A percentile compares a stretch with the other conserved stretches of the same genome.
These are phyloP conservation scores for Epirrhoe tristata DNA, from an alignment of 2,888 invertebrate species.

Conservation along the genomic window DNA sequence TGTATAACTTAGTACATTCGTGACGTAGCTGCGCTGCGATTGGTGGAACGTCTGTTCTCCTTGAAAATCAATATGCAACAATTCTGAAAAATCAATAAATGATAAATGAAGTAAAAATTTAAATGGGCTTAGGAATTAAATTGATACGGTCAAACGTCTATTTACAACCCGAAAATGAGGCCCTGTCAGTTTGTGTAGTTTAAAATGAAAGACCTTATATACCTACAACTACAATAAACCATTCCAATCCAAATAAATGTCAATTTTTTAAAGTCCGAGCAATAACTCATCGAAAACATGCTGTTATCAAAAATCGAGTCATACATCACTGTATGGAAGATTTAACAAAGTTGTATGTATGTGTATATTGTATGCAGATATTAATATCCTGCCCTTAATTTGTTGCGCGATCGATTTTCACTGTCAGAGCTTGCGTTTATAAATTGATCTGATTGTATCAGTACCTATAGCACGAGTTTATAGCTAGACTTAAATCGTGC, in stretches of 20 bases:
- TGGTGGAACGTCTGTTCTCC: too few relatives aligned
- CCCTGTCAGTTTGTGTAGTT: too few relatives aligned
- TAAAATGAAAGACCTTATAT: too few relatives aligned
- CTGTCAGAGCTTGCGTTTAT: conserved; percentile 62
- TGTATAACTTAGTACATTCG: too few relatives aligned
- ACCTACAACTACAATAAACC: too few relatives aligned
- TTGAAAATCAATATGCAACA: too few relatives aligned
- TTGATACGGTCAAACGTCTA: too few relatives aligned
- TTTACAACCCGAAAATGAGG: too few relatives aligned
- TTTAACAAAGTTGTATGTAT: neutral
- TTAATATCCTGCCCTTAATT: conserved; percentile 57
- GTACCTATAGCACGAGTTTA: conserved; percentile 21
- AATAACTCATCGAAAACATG: conserved; percentile 4
- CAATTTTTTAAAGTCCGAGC: neutral
- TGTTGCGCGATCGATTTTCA: conserved; percentile 64
- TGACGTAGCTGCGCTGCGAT: too few relatives aligned
- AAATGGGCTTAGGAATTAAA: too few relatives aligned
- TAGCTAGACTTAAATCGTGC: neutral
- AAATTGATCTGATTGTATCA: conserved; percentile 69
- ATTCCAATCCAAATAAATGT: neutral
- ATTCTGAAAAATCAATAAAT: too few relatives aligned
- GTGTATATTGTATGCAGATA: conserved; percentile 17
- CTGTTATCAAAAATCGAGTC: conserved; percentile 48
- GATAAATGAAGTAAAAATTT: too few relatives aligned
- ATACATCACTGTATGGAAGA: conserved; percentile 21